Evolutionary conservation across 2,888 invertebrate genomes (phyloP).

Genomic region (Camptogramma bilineatum): DNA sequence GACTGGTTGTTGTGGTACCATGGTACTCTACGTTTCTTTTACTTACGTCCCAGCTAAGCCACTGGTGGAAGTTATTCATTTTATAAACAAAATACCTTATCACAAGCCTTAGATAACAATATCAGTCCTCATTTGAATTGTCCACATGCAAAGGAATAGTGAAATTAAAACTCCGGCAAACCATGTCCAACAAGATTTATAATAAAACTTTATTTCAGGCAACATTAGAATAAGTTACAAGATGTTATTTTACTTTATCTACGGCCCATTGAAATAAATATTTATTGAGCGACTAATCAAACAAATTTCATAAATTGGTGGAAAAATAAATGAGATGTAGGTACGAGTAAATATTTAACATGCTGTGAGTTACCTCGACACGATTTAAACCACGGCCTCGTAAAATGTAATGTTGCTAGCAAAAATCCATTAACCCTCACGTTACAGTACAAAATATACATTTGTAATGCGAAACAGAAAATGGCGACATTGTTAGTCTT

Average conservation of each 20-base stretch:
- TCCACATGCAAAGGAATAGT: neutral
- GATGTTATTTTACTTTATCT: too few relatives aligned
- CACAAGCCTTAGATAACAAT: too few relatives aligned
- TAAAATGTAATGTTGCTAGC: constrained; percentile 22
- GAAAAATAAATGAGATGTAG: neutral
- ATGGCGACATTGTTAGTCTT: neutral
- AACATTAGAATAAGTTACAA: too few relatives aligned
- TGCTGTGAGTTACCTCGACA: constrained; percentile 38
- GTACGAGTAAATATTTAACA: constrained; percentile 4
- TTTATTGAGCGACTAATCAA: neutral
- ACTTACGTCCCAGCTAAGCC: too few relatives aligned
- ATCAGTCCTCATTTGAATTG: neutral
- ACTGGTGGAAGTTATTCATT: too few relatives aligned
- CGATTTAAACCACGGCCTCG: constrained; percentile 32
- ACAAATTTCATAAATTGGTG: neutral
- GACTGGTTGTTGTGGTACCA: too few relatives aligned
- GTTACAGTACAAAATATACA: neutral
- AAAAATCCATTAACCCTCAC: constrained; percentile 3
- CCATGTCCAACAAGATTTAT: too few relatives aligned
- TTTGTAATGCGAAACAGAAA: neutral
- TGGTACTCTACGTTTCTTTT: too few relatives aligned
- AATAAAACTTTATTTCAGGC: too few relatives aligned
- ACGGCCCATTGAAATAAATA: too few relatives aligned
- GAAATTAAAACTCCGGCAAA: neutral
- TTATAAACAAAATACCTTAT: too few relatives aligned